These are phyloP conservation scores for Bhutanitis thaidina DNA, from an alignment of 2,888 invertebrate genomes.

Conservation along the genomic window DNA sequence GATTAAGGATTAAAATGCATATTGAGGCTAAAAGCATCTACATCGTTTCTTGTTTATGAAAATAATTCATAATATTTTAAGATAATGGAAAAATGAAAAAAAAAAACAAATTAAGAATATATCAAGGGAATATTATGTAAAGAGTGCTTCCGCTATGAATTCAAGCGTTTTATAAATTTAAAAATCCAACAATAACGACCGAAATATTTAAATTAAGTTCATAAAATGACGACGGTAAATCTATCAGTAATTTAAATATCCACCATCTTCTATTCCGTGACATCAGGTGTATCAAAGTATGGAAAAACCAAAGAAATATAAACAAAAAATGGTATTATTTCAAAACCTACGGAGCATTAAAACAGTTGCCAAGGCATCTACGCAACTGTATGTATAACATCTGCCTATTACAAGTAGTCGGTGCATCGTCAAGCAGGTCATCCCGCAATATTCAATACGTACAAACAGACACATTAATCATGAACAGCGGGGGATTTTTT, in stretches of 20 bases:
- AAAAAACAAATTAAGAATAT: no score
- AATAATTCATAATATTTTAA: no score
- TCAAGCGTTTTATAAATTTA: not conserved
- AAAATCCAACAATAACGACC: not conserved
- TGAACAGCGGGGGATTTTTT: constrained; percentile 42
- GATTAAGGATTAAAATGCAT: no score
- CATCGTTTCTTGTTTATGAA: no score
- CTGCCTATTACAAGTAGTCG: constrained; percentile 58
- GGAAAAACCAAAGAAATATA: constrained; percentile 9
- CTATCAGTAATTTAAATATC: constrained; percentile 4
- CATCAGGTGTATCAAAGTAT: constrained; percentile 14
- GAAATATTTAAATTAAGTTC: constrained; percentile 2
- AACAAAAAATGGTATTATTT: not conserved
- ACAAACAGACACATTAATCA: constrained; percentile 57
- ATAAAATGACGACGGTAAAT: constrained; percentile 2
- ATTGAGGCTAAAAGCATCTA: no score
- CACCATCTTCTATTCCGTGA: not conserved
- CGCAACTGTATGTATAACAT: constrained; percentile 52
- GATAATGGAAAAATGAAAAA: no score
- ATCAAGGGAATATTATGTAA: no score
- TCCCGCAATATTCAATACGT: constrained; percentile 47
- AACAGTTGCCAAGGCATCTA: constrained; percentile 49
- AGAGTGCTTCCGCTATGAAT: no score
- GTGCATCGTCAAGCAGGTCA: constrained; percentile 72
- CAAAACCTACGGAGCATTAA: constrained; percentile 21